A percentile compares a stretch with the other conserved stretches of the same genome.
phyloP scores from a whole-genome alignment of 2,888 invertebrate species.

The Agrotis clavis region DNA sequence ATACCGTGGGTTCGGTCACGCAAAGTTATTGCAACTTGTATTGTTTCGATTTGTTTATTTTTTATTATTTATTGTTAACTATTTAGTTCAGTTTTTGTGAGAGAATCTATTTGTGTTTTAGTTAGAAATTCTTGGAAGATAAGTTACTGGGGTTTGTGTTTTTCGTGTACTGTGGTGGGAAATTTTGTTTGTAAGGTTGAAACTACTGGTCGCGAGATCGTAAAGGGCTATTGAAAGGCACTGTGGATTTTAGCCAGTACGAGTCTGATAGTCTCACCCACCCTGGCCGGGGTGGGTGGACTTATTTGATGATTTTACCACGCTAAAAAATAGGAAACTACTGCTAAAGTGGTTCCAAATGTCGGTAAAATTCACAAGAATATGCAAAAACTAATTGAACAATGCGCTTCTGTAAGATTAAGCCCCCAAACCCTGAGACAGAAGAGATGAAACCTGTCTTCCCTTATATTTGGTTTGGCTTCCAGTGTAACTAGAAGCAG shows the following conservation, averaged over 20 bases:
- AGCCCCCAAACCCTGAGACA: neutral
- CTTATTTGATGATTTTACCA: too few relatives aligned
- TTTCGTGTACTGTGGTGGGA: neutral
- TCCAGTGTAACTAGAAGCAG: too few relatives aligned
- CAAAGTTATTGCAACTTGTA: slow-evolving; percentile 59
- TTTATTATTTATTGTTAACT: slow-evolving; percentile 45
- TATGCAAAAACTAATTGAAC: too few relatives aligned
- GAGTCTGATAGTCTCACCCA: too few relatives aligned
- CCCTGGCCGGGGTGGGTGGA: too few relatives aligned
- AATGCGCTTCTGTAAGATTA: neutral
- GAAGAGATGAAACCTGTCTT: too few relatives aligned
- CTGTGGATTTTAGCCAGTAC: too few relatives aligned
- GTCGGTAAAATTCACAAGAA: neutral
- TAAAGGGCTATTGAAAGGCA: too few relatives aligned
- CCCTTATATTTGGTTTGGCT: too few relatives aligned
- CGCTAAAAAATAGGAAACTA: too few relatives aligned
- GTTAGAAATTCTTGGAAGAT: slow-evolving; percentile 44
- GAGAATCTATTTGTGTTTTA: slow-evolving; percentile 31
- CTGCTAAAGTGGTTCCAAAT: too few relatives aligned
- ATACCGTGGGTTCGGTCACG: slow-evolving; percentile 71
- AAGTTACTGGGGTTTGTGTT: slow-evolving; percentile 6
- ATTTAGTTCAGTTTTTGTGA: slow-evolving; percentile 45
- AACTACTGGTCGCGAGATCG: too few relatives aligned
- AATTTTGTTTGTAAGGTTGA: neutral
- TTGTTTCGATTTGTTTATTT: slow-evolving; percentile 65